Conservation (phyloP, 1,140 invertebrate genomes). For the Drosophila sp. region DNA sequence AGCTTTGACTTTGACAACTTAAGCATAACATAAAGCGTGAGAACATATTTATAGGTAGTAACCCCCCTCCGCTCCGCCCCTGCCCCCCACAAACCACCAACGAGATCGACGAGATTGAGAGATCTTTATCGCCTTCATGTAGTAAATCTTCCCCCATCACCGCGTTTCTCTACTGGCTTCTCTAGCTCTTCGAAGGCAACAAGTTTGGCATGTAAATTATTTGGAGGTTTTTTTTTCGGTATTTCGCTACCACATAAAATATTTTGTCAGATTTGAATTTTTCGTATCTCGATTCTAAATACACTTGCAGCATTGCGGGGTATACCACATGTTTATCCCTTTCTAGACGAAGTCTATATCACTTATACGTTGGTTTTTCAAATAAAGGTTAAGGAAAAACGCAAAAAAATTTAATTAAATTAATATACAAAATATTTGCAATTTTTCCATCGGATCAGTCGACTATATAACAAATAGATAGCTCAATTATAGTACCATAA, state of each 20-base stretch:
- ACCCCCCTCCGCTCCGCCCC: too few relatives aligned
- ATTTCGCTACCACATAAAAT: conserved; percentile 29
- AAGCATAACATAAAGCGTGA: conserved; percentile 61
- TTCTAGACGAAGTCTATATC: too few relatives aligned
- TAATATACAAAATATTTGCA: too few relatives aligned
- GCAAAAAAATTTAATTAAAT: too few relatives aligned
- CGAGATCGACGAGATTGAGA: conserved; percentile 24
- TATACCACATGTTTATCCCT: neutral
- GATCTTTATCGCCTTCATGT: conserved; percentile 45
- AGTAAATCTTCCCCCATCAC: conserved; percentile 40
- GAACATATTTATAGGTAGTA: conserved; percentile 44
- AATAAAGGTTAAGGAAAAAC: too few relatives aligned
- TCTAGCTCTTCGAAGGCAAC: conserved; percentile 18
- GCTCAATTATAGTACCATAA: too few relatives aligned
- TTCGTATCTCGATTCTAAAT: conserved; percentile 8
- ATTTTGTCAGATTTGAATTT: conserved; percentile 42
- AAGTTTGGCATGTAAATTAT: conserved; percentile 51
- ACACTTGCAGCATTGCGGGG: neutral
- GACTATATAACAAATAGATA: too few relatives aligned
- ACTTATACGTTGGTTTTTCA: too few relatives aligned
- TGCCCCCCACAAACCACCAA: neutral
- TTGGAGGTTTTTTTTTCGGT: conserved; percentile 15
- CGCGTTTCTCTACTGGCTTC: neutral
- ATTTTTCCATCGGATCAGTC: too few relatives aligned
- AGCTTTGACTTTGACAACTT: conserved; percentile 48